phyloP scores from a whole-genome alignment of 2,113 vertebrate genomes.

The Boulengeromyrus knoepffleri region DNA sequence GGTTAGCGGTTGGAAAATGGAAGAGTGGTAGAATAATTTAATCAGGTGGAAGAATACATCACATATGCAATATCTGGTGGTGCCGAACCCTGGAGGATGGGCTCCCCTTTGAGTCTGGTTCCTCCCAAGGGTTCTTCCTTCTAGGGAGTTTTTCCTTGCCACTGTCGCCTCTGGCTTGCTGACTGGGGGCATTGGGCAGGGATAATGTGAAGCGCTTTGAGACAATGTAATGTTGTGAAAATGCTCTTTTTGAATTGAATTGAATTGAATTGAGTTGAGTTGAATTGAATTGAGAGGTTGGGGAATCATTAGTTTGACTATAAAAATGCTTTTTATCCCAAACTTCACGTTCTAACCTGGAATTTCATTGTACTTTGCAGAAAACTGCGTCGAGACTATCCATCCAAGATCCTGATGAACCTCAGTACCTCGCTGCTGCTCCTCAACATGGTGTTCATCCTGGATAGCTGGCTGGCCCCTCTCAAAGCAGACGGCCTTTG shows the following conservation, averaged over 20 bases:
- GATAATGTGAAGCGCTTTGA: not conserved
- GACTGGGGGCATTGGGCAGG: not conserved
- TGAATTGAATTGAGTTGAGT: not conserved
- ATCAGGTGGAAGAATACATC: not conserved
- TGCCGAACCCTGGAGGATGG: not conserved
- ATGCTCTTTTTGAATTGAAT: not conserved
- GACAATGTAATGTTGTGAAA: not conserved
- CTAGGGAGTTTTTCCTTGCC: not conserved
- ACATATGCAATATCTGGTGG: not conserved
- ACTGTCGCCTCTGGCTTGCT: not conserved
- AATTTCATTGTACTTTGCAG: constrained; percentile 46
- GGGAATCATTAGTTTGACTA: not conserved
- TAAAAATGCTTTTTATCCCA: not conserved
- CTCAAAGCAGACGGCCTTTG: constrained; percentile 69
- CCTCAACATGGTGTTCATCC: constrained; percentile 83
- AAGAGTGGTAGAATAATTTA: not conserved
- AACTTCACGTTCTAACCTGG: not conserved
- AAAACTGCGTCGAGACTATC: constrained; percentile 90
- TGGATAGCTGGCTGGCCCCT: constrained; percentile 85
- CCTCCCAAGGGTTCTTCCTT: not conserved
- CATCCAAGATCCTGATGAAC: constrained; percentile 98
- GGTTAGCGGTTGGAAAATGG: not conserved
- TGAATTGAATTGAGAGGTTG: not conserved
- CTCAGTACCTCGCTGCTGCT: constrained; percentile 83
- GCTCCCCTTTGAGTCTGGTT: not conserved